These are phyloP conservation scores for Chloroceryle amazona DNA, from an alignment of 2,797 vertebrate genomes.

Conservation along the genomic window DNA sequence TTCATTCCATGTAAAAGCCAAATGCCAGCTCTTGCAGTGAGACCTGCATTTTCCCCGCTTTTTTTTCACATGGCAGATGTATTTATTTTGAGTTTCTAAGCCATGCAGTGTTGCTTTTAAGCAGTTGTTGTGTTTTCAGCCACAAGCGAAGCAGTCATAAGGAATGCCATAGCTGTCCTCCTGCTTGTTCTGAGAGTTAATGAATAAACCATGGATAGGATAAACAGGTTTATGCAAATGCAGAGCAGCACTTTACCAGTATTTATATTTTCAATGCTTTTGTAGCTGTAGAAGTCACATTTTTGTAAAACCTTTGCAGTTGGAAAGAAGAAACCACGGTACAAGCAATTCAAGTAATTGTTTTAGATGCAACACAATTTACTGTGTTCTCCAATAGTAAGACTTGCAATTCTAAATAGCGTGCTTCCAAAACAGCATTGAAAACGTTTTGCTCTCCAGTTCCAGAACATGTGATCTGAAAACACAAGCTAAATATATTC, in stretches of 20 bases:
- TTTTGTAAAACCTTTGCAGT: constrained; percentile 28
- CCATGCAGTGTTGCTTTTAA: not conserved
- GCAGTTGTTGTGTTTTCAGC: constrained; percentile 9
- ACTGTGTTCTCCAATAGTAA: not conserved
- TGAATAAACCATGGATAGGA: constrained; percentile 58
- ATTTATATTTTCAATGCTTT: constrained; percentile 33
- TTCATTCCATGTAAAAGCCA: not conserved
- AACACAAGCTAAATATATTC: constrained; percentile 57
- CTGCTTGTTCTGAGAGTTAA: constrained; percentile 40
- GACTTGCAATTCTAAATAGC: not conserved
- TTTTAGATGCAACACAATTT: constrained; percentile 24
- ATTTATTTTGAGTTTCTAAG: constrained; percentile 39
- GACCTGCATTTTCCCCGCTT: not conserved
- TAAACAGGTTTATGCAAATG: constrained; percentile 67
- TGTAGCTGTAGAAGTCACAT: not conserved
- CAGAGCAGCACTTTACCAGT: not conserved
- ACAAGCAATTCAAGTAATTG: not conserved
- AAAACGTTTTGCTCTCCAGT: constrained; percentile 5
- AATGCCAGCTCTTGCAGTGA: not conserved
- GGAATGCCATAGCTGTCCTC: constrained; percentile 57
- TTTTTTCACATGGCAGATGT: not conserved
- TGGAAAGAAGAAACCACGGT: not conserved
- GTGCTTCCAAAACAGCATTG: not conserved
- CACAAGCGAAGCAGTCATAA: not conserved
- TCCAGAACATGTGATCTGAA: constrained; percentile 42